Evolutionary conservation across 2,113 vertebrate genomes (phyloP), one percentile per base, ranked within the genome.

Genomic region (Emydura subglobosa): DNA sequence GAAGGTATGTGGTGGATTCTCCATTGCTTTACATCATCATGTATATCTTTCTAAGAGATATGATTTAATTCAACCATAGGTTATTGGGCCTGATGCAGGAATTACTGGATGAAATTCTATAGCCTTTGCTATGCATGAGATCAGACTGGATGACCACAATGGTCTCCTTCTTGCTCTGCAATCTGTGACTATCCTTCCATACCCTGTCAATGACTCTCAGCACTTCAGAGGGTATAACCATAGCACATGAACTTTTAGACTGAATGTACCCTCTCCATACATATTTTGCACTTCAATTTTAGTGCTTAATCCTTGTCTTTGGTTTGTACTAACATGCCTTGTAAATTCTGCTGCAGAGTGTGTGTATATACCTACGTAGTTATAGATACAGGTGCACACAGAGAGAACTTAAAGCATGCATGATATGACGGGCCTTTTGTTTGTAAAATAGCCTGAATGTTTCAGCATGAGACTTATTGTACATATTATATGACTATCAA

Each of bases 321-420:
- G 24, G 27, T 31, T 54, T 24, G 22, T 57, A 81, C 16, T 12
- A 86, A 86, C 47, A 42, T 22, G 79, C 27, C 68, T 59, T 54
- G 1, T 0, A 4, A 21, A 1, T 86, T 87, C 51, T 76, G 51
- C 53, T 10, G 25, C 8, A 11, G 21, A 24, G 21, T 5, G 4
- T 42, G 19, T 39, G n/a, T 74, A 74, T 74, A 65, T 14, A 17
- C 31, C 17, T 65, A 65, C 16, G 34, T 34, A 65, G 61, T 65
- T 65, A 31, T 34, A 65, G 61, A 65, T 34, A 65, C 61, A 65
- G 61, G 61, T 14, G 3, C 31, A 8, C 61, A 42, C 17, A 74
- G 16, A 74, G 19, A 22, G 21, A 74, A 74, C 31, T 68, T 68
- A 68, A 61, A 61, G 34, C 29, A 68, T 68, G 31, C 65, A 34